A percentile compares a stretch with the other conserved stretches of the same genome.
Evolutionary conservation across 2,113 vertebrate genomes (phyloP).

Genomic region (Dryoscopus gambensis): DNA sequence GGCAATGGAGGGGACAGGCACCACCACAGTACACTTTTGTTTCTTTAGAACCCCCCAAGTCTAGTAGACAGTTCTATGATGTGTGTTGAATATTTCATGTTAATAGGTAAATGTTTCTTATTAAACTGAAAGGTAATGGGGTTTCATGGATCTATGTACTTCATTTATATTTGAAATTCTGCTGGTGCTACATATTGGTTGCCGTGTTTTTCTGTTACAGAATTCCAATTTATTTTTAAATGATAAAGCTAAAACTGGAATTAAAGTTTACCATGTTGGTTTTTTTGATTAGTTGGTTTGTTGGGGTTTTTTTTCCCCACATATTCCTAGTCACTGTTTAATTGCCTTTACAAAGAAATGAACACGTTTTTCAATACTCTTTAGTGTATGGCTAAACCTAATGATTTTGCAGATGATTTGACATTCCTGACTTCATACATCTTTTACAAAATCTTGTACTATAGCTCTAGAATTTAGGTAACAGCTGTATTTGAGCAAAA

Average conservation of each 20-base stretch:
- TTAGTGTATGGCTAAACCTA: not conserved
- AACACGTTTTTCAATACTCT: not conserved
- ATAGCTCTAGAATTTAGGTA: not conserved
- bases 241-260: not conserved
- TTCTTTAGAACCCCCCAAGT: not conserved
- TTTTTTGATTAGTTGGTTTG: not conserved
- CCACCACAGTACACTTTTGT: not conserved
- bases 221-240: not conserved
- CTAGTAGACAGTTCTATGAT: not conserved
- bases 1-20: not conserved
- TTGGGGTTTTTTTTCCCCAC: not conserved
- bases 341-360: not conserved
- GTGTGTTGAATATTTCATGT: not conserved
- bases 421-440: not conserved
- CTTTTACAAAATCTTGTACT: not conserved
- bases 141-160: not conserved
- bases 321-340: not conserved
- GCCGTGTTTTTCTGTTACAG: fast-evolving
- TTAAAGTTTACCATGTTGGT: not conserved
- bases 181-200: not conserved
- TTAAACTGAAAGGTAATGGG: not conserved
- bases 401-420: not conserved
- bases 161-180: not conserved
- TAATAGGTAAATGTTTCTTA: not conserved
- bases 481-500: not conserved